A percentile compares a stretch with the other conserved stretches of the same genome.
Evolutionary conservation across 30 jellyfish, hydroid and myxozoan genomes (phyloP).

Genomic region (Catostylus mosaicus): DNA sequence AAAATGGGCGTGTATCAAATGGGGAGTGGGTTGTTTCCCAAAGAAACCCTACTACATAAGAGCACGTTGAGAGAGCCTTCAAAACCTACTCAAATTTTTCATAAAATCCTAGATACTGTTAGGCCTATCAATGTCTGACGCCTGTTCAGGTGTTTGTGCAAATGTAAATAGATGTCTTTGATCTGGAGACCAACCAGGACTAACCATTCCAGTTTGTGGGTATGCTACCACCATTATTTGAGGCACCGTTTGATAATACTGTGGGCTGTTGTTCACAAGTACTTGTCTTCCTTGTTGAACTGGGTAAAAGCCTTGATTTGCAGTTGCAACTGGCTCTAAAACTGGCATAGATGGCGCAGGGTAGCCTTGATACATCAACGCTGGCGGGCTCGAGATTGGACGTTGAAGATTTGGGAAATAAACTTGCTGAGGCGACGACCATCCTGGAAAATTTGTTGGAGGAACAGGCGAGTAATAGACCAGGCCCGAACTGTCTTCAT

Average conservation of each 20-base stretch:
- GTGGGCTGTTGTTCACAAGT: not conserved
- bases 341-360: not conserved
- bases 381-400: not conserved
- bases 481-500: not conserved
- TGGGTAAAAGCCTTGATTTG: not conserved
- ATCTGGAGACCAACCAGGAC: not conserved
- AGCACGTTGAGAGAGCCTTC: no score
- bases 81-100: no score
- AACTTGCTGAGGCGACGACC: slow-evolving; percentile 4
- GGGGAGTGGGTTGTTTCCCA: no score
- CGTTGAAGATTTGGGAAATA: not conserved
- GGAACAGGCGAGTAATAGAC: not conserved
- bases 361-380: slow-evolving; percentile 5
- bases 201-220: not conserved
- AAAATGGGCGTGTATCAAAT: no score
- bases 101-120: not conserved
- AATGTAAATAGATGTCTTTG: not conserved
- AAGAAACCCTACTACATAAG: no score
- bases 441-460: not conserved
- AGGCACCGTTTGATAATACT: not conserved
- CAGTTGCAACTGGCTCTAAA: not conserved
- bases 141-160: not conserved
- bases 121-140: not conserved
- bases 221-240: not conserved
- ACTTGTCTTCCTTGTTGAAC: not conserved